These are phyloP conservation scores for Idris sp. DNA, from an alignment of 1,140 invertebrate species.

Conservation along the genomic window DNA sequence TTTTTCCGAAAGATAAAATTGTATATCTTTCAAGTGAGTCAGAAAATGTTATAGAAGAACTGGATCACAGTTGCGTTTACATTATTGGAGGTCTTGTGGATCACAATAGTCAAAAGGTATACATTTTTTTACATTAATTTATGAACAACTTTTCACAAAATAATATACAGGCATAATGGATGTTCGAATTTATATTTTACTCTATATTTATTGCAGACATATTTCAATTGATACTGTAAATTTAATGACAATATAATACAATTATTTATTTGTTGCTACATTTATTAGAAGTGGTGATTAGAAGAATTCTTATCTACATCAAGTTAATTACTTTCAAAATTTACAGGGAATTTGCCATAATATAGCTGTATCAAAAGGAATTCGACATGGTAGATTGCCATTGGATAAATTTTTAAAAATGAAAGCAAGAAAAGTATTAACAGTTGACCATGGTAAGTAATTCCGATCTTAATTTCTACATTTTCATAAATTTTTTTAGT, in stretches of 20 bases:
- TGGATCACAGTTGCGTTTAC: slow-evolving; percentile 90
- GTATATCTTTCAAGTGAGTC: slow-evolving; percentile 97
- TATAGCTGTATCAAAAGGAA: slow-evolving; percentile 86
- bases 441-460: slow-evolving; percentile 94
- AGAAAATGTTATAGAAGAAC: slow-evolving; percentile 87
- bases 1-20: slow-evolving; percentile 87
- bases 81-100: slow-evolving; percentile 98
- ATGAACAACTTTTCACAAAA: too few relatives aligned
- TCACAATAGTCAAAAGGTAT: slow-evolving; percentile 92
- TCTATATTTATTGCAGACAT: too few relatives aligned
- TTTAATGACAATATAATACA: too few relatives aligned
- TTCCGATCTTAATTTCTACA: too few relatives aligned
- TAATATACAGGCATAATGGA: too few relatives aligned
- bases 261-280: too few relatives aligned
- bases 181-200: too few relatives aligned
- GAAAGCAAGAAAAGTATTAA: slow-evolving; percentile 95
- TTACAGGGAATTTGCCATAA: slow-evolving; percentile 89
- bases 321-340: slow-evolving; percentile 24
- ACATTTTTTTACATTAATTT: background rate
- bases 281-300: too few relatives aligned
- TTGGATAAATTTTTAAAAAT: slow-evolving; percentile 94
- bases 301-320: too few relatives aligned
- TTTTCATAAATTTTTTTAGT: too few relatives aligned
- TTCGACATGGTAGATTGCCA: slow-evolving; percentile 92
- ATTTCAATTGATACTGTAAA: too few relatives aligned